Base-by-base conservation (phyloP, 2,113 vertebrate species). In the Sorex araneus region DNA sequence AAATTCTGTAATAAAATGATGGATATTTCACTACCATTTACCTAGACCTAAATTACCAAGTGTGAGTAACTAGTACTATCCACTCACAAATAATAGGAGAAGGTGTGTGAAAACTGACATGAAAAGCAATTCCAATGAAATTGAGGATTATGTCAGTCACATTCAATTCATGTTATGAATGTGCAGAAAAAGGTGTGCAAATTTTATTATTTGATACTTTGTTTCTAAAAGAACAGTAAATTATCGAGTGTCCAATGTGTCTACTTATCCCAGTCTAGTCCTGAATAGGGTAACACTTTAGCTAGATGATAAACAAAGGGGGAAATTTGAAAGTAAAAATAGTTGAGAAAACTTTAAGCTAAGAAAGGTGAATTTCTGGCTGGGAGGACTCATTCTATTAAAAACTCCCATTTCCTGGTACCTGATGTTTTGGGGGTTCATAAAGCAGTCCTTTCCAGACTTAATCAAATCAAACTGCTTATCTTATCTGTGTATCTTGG, bases 121-220 rank as follows among this genome's bases (percentile, higher is more conserved):
- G 47, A n/a, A 81, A 94, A 83, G 28, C 34, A 47, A 43, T 86
- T 57, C 32, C 66, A 70, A n/a, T 9, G 30, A 87, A 34, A 4
- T 19, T 36, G 43, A 79, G 82, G 69, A 16, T 16, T 64, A 13
- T 19, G 30, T 60, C 69, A 50, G 27, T 71, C 50, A 50, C 28
- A 43, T 63, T 36, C 7, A 30, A 54, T 40, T 93, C 47, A 78
- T n/a, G 25, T 47, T 69, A 78, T 30, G 4, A 74, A 77, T 63
- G 3, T 86, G 32, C 2, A 30, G 43, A 15, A 75, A 75, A 86
- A 71, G 40, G n/a, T 27, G 15, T 23, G 28, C 1, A 70, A 12
- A 81, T 57, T 70, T 90, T 81, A 60, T 85, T 78, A 60, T 57
- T 28, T 75, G 57, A 92, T 69, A 73, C 77, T 40, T 40, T 23